Conservation (phyloP, 2,797 vertebrate species). For the Falco novaeseelandiae region DNA sequence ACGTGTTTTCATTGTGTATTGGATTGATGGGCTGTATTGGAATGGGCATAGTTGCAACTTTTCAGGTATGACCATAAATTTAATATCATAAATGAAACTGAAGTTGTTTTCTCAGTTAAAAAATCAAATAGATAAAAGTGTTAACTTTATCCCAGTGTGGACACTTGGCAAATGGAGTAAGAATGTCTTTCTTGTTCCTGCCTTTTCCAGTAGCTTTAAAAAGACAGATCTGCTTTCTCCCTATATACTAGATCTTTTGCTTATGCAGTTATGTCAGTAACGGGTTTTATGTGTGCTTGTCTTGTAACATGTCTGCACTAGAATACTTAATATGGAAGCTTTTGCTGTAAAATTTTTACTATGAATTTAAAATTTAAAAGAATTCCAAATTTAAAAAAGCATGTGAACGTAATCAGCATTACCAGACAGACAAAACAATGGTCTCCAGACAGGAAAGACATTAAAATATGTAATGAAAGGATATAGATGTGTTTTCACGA, state of each 20-base stretch:
- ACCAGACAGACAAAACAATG: neutral
- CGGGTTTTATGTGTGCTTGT: neutral
- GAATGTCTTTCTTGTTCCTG: neutral
- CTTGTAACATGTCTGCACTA: neutral
- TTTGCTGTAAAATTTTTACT: neutral
- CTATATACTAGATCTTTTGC: neutral
- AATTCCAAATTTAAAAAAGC: neutral
- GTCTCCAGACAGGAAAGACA: neutral
- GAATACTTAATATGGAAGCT: neutral
- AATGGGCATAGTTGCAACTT: constrained; percentile 92
- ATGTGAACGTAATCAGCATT: neutral
- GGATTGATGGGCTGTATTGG: constrained; percentile 87
- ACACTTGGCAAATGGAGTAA: neutral
- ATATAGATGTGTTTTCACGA: neutral
- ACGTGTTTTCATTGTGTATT: constrained; percentile 75
- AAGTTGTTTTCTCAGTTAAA: neutral
- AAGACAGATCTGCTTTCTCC: neutral
- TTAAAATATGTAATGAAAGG: neutral
- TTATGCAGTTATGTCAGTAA: neutral
- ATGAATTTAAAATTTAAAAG: neutral
- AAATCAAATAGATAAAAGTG: neutral
- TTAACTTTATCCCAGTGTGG: neutral
- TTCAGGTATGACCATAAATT: constrained; percentile 83
- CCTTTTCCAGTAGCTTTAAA: neutral
- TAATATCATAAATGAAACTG: neutral